phyloP scores from a whole-genome alignment of 2,888 invertebrate species.

The Thymelicus sylvestris region DNA sequence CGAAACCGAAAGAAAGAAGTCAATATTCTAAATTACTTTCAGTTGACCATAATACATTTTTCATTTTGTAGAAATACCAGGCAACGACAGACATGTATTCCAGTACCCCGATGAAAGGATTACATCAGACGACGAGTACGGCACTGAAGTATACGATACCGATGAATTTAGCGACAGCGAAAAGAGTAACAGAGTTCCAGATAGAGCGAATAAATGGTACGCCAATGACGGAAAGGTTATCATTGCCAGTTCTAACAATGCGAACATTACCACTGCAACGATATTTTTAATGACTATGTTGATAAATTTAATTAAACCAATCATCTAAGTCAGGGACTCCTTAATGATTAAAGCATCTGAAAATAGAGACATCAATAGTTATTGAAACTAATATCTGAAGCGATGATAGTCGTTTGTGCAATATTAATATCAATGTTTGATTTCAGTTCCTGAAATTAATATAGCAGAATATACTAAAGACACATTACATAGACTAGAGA shows the following conservation, averaged over 20 bases:
- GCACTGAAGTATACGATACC: conserved; percentile 72
- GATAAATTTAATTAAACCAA: conserved; percentile 47
- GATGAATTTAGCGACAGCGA: conserved; percentile 62
- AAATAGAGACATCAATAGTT: not conserved
- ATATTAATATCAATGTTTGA: not conserved
- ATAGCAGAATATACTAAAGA: not conserved
- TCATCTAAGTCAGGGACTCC: conserved; percentile 26
- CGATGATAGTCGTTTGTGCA: not conserved
- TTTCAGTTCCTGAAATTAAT: not conserved
- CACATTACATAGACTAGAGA: not conserved
- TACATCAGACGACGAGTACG: conserved; percentile 74
- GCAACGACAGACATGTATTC: conserved; percentile 75
- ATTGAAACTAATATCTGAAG: not conserved
- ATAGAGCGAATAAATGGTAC: conserved; percentile 81
- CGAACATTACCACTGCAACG: conserved; percentile 46
- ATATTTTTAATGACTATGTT: conserved; percentile 50
- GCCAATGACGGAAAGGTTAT: conserved; percentile 73
- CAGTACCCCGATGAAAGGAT: conserved; percentile 73
- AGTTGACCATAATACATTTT: not conserved
- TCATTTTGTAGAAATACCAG: conserved; percentile 73
- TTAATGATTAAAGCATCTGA: not conserved
- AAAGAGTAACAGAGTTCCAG: conserved; percentile 77
- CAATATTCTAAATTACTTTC: not conserved
- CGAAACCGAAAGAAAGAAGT: too few relatives aligned
- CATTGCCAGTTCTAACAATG: conserved; percentile 56